Conservation (phyloP, 2,113 vertebrate genomes). For the Chloebia gouldiae region DNA sequence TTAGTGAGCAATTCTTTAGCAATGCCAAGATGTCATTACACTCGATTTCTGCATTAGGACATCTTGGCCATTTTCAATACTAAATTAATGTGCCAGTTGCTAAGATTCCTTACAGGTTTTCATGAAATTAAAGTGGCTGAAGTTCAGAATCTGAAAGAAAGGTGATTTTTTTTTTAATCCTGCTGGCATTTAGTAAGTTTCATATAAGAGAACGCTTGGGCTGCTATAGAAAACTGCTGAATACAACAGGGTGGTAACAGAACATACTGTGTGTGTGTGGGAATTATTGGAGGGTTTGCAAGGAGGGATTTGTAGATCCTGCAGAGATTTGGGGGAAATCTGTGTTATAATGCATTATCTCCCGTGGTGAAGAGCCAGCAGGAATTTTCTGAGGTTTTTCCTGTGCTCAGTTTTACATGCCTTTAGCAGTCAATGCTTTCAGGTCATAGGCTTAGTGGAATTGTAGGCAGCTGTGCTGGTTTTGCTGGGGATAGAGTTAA, state of each 20-base stretch:
- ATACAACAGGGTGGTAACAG: neutral
- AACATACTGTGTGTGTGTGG: neutral
- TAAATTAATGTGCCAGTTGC: neutral
- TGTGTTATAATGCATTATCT: slow-evolving; percentile 29
- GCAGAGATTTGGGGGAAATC: slow-evolving; percentile 23
- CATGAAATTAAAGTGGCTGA: neutral
- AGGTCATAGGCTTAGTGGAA: neutral
- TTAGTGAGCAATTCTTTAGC: neutral
- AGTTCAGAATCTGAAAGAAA: slow-evolving; percentile 5
- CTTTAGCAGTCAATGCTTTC: neutral
- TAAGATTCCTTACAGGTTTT: neutral
- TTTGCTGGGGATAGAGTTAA: neutral
- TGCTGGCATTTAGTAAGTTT: neutral
- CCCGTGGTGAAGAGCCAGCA: slow-evolving; percentile 22
- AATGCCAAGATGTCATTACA: neutral
- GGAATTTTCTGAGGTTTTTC: slow-evolving; percentile 14
- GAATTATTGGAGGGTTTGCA: neutral
- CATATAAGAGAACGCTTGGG: neutral
- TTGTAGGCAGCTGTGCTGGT: slow-evolving; percentile 1
- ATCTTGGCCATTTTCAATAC: neutral
- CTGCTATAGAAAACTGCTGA: neutral
- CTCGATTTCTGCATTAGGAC: neutral
- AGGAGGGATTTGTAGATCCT: slow-evolving; percentile 45
- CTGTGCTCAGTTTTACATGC: neutral
- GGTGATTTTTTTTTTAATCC: neutral